phyloP scores from a whole-genome alignment of 2,888 invertebrate genomes.

The Tricholauxania praeusta region DNA sequence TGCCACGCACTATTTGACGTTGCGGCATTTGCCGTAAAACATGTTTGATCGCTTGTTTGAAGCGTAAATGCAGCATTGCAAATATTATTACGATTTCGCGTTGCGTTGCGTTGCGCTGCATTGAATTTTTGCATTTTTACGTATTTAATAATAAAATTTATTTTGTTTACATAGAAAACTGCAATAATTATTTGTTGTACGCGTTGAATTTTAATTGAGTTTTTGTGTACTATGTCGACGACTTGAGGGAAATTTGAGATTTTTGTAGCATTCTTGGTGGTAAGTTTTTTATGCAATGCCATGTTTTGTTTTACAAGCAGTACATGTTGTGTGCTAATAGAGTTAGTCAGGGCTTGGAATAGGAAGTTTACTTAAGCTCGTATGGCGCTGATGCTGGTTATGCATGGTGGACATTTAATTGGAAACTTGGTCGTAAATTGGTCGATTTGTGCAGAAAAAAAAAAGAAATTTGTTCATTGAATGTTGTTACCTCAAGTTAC shows the following conservation, averaged over 20 bases:
- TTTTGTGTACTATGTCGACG: neutral
- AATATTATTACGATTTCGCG: slow-evolving; percentile 21
- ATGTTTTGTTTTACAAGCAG: too few species aligned
- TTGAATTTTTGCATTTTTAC: slow-evolving; percentile 9
- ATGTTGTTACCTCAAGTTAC: too few species aligned
- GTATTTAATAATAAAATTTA: slow-evolving; percentile 21
- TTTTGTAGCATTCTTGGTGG: neutral
- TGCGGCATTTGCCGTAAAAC: slow-evolving; percentile 7
- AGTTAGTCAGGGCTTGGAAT: too few species aligned
- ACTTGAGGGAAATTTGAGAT: slow-evolving; percentile 21
- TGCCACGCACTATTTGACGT: slow-evolving; percentile 15
- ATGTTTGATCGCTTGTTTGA: slow-evolving; percentile 33
- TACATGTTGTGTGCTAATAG: too few species aligned
- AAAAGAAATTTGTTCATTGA: too few species aligned
- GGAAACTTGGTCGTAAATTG: too few species aligned
- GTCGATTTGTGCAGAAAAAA: too few species aligned
- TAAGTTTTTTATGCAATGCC: too few species aligned
- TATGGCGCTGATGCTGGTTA: too few species aligned
- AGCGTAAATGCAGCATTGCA: slow-evolving; percentile 31
- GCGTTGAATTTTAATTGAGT: slow-evolving; percentile 34
- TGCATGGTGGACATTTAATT: too few species aligned
- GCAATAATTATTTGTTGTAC: slow-evolving; percentile 33
- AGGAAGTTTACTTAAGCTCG: too few species aligned
- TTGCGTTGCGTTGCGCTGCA: slow-evolving; percentile 24
- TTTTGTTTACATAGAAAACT: slow-evolving; percentile 34